Evolutionary conservation across 2,797 vertebrate species (phyloP), one percentile per base, ranked within the genome.

Genomic region (Neosalanx taihuensis): DNA sequence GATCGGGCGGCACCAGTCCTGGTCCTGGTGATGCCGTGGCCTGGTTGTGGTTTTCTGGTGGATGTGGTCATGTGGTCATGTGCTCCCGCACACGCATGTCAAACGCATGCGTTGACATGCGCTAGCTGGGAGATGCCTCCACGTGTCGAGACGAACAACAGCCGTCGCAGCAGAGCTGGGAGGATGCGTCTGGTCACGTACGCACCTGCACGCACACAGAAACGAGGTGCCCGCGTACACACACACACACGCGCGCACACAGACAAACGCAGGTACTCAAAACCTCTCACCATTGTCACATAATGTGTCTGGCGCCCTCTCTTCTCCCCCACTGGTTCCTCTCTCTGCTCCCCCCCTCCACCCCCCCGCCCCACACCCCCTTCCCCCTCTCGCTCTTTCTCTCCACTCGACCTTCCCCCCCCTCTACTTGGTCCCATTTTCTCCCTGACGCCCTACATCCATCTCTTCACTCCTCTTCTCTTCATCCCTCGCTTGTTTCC

Each of bases 221-320:
- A 26, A 26, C 23, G 23, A 26, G 23, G 23, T 26, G 23, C 23
- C 15, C 20, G 20, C 20, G 57, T 20, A 6, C 56, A 26, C 57
- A 59, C 57, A 71, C 74, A 26, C 23, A 12, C 20, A 62, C 26
- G 68, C 3, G 64, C 62, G 72, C 76, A 70, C 82, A 76, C 26
- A 41, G 73, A 60, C 31, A 67, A 13, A 51, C 67, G 63, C 72
- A 67, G 70, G 3, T n/a, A 73, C 3, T 61, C 64, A 73, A 74
- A 70, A 81, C 13, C 51, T 18, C 51, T 15, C 51, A 53, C 51
- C 81, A 62, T 73, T 72, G 67, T 81, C 65, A 74, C 37, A 30
- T 64, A 74, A 72, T 70, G 41, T 79, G 76, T 72, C 72, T 71
- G 35, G 67, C 51, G 17, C 30, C 60, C 15, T 17, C 29, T 62